Evolutionary conservation across 2,888 invertebrate genomes (phyloP), one percentile per base, ranked within the genome.

Genomic region (Drosophila silvestris): DNA sequence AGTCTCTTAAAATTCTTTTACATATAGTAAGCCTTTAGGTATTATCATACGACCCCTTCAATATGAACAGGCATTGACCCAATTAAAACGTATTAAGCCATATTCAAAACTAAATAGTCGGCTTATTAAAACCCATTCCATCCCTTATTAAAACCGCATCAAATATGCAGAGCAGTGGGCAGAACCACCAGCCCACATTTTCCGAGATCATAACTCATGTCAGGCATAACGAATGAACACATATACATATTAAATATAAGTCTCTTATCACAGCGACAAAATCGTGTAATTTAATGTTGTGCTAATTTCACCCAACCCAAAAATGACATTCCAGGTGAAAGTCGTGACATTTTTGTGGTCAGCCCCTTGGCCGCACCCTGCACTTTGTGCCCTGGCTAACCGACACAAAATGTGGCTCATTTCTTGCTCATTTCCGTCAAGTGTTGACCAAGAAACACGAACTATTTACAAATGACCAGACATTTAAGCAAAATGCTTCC

Each of bases 201-300:
- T 61, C 54, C 56, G 62, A 79, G 87, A 79, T 77, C 86, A 87
- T 87, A 87, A 87, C 74, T 87, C 86, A 87, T 90, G 90, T 83
- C 86, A 75, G 74, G 50, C 72, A 71, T 61, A 76, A 73, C 83
- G 57, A 69, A 69, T 5, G 41, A 41, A 54, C 22, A 56, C 41
- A 33, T 12, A 22, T 33, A 53, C 10, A 61, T 50, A 62, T 68
- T 69, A 66, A 67, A 61, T 71, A 58, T 61, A 64, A 32, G 69
- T n/a, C 47, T 73, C 65, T 85, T 87, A 87, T 87, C 87, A 80
- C 67, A 58, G 85, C 74, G 75, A 59, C 75, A 62, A 82, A 88
- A 88, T 88, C 88, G 77, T 89, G 89, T 89, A 74, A 90, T 89
- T 90, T 88, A 90, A 88, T 88, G 89, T 90, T 89, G 90, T 88